phyloP scores from a whole-genome alignment of 1,140 invertebrate species.

The Zaprionus taronus region DNA sequence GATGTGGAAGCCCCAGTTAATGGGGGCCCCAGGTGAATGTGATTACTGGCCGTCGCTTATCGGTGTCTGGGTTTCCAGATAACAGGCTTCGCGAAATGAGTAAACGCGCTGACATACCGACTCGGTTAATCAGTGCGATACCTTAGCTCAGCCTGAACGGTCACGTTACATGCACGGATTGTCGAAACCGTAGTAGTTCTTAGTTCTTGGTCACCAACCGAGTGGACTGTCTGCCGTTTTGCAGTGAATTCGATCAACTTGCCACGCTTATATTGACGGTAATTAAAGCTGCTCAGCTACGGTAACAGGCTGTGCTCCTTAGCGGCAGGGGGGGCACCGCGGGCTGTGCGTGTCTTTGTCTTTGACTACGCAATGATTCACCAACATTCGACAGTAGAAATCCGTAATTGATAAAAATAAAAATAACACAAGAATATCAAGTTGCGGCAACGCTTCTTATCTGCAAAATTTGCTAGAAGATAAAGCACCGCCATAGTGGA shows the following conservation, averaged over 20 bases:
- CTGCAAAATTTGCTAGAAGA: conserved; percentile 60
- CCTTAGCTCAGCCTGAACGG: conserved; percentile 24
- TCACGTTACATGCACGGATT: conserved; percentile 12
- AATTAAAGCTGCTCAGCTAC: conserved; percentile 4
- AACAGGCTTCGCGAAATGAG: conserved; percentile 72
- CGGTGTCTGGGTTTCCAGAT: conserved; percentile 53
- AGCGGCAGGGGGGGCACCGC: not conserved
- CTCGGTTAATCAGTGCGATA: conserved; percentile 68
- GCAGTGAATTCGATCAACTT: not conserved
- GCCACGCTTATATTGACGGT: conserved; percentile 15
- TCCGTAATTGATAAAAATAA: conserved; percentile 50
- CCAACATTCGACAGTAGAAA: conserved; percentile 50
- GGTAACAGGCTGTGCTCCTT: not conserved
- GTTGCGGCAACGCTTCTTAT: conserved; percentile 56
- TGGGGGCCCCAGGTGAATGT: conserved; percentile 42
- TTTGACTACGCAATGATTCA: conserved; percentile 50
- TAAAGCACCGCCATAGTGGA: conserved; percentile 41
- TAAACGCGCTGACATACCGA: conserved; percentile 70
- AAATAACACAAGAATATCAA: conserved; percentile 16
- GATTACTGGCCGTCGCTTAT: conserved; percentile 58
- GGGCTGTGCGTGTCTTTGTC: conserved; percentile 27
- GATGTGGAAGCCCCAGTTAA: conserved; percentile 30
- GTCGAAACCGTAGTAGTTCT: not conserved
- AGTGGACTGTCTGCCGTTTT: not conserved
- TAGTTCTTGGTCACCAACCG: not conserved